Conservation (phyloP, 2,888 invertebrate genomes). For the Thereva unica region DNA sequence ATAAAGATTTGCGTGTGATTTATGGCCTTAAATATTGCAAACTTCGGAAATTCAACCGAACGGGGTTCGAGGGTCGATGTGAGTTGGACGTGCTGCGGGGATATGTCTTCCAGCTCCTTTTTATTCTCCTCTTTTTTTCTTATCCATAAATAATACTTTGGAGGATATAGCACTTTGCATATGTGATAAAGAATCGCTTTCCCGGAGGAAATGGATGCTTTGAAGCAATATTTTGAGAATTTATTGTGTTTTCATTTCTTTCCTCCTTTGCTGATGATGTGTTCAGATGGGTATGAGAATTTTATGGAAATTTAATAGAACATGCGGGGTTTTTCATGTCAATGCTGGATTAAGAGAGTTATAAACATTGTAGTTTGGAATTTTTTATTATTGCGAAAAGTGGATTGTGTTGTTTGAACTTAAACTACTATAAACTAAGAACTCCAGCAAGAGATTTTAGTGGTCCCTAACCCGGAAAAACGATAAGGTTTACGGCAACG, state of each 20-base stretch:
- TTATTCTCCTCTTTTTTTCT: background rate
- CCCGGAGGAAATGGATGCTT: conserved; percentile 33
- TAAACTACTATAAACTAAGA: too few species aligned
- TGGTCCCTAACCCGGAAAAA: too few species aligned
- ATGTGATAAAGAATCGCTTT: conserved; percentile 40
- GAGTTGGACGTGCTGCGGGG: conserved; percentile 8
- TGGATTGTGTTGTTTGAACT: too few species aligned
- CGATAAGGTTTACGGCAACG: too few species aligned
- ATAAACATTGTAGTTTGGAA: too few species aligned
- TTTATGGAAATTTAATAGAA: too few species aligned
- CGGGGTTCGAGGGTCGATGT: conserved; percentile 16
- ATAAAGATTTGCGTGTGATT: conserved; percentile 42
- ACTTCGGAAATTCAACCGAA: conserved; percentile 12
- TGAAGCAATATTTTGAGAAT: conserved; percentile 29
- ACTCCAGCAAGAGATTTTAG: too few species aligned
- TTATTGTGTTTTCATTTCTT: conserved; percentile 16
- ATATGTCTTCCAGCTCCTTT: conserved; percentile 5
- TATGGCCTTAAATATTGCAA: conserved; percentile 39
- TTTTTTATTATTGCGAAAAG: too few species aligned
- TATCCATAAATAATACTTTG: conserved; percentile 41
- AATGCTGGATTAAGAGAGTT: too few species aligned
- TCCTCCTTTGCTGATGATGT: too few species aligned
- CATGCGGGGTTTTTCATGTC: too few species aligned
- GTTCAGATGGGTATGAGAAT: too few species aligned
- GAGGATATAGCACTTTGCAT: conserved; percentile 40